Evolutionary conservation across 2,113 vertebrate species (phyloP), one percentile per base, ranked within the genome.

Genomic region (Solea senegalensis): DNA sequence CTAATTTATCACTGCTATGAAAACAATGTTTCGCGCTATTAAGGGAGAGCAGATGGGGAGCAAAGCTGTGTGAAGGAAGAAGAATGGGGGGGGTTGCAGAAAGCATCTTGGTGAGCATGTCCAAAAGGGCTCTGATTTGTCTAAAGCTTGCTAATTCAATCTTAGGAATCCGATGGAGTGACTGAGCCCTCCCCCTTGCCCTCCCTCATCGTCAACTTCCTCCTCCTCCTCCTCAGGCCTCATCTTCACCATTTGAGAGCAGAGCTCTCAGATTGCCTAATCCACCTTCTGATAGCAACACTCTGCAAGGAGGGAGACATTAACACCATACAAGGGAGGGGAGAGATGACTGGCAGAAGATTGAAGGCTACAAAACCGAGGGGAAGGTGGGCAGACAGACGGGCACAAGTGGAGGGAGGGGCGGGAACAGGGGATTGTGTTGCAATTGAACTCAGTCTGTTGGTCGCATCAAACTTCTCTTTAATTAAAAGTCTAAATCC

Each of bases 401-500:
- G 21, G 21, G 21, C 21, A 58, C 64, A 72, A 66, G 61, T 57
- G 21, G 69, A 66, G 54, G 41, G 3, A 64, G 70, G 34, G 34
- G 34, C 34, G 83, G 79, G 78, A 85, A 82, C 73, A 21, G 58
- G 72, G 78, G 78, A 91, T 81, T 82, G 76, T 75, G 80, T 63
- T 39, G 64, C 84, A 76, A 88, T 55, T 87, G 76, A 90, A 90
- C 78, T 55, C 74, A 73, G 84, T 76, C 86, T 92, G 81, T 89
- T 78, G 88, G 83, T 89, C 76, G 72, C 77, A 88, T 92, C 80
- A 90, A 91, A 90, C 90, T 93, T 90, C 81, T 86, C 83, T 91
- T 93, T 94, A 94, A 94, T 94, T 94, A 94, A 93, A 92, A 92
- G 74, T 91, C 83, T 82, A 93, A 93, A 93, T 93, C 92, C 89